These are phyloP conservation scores for Carcinoscorpius rotundicauda DNA, from an alignment of 1,140 invertebrate species.

Conservation along the genomic window DNA sequence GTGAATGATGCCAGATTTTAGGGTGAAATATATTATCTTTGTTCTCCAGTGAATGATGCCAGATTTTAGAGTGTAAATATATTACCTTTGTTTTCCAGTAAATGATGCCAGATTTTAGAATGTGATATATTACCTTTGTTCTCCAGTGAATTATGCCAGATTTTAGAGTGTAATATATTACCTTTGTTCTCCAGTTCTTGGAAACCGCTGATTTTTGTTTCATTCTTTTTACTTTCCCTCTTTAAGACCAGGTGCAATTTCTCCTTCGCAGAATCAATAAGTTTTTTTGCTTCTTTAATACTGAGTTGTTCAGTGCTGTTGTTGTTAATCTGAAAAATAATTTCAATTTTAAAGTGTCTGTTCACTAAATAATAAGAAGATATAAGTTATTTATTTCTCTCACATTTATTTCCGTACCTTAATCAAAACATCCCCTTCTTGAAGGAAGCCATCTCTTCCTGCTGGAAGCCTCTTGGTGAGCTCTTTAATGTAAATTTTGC, in stretches of 20 bases:
- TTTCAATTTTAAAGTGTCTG: background rate
- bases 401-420: slow-evolving; percentile 34
- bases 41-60: no score
- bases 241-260: slow-evolving; percentile 75
- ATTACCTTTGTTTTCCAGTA: background rate
- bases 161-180: background rate
- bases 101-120: background rate
- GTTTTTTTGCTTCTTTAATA: slow-evolving; percentile 83
- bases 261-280: slow-evolving; percentile 85
- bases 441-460: slow-evolving; percentile 42
- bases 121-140: background rate
- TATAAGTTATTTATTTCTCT: no score
- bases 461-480: slow-evolving; percentile 42
- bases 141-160: no score
- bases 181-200: background rate
- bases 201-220: background rate
- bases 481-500: slow-evolving; percentile 62
- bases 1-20: no score
- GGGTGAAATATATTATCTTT: no score
- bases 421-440: slow-evolving; percentile 83
- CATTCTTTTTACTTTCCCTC: slow-evolving; percentile 30
- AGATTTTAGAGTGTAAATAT: no score
- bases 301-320: slow-evolving; percentile 63
- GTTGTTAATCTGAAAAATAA: slow-evolving; percentile 38
- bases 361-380: no score